Base-by-base conservation (phyloP, 2,797 vertebrate species). In the Myripristis jacobus region DNA sequence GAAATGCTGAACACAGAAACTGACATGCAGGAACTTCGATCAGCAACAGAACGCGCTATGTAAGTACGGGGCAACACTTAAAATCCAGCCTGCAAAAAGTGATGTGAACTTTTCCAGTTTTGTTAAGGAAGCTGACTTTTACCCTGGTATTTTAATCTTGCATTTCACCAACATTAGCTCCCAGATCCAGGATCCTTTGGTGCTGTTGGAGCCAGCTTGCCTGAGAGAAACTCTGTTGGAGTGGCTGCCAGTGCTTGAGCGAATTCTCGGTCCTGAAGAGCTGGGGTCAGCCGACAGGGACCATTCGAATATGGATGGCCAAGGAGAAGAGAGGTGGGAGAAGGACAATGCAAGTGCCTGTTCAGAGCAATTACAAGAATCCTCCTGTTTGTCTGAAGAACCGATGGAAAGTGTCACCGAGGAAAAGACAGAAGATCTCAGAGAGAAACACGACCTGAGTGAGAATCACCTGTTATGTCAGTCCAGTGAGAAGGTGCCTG, bases 121-220 rank as follows among this genome's bases (percentile, higher is more conserved):
- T 41, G 15, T 52, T 9, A 22, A 1, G 34, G 7, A 16, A 51
- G 47, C 34, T 12, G 15, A 46, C 9, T 12, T 6, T 0, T 12
- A 7, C 18, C 15, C 3, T 46, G 2, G 0, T 31, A 34, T 59
- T 61, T 4, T 24, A 24, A 1, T 27, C n/a, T 58, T 58, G 21
- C n/a, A 22, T 64, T 31, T 78, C 67, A 11, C 25, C 2, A 7
- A 58, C 15, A 75, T 27, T 87, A 99, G 97, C 77, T 89, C 85
- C 50, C 95, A 94, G 87, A 95, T 97, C 18, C 95, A 96, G 82
- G 96, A 99, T 83, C 96, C 96, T 18, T 75, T 94, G 80, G 90
- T 97, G 84, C 92, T 98, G 19, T 94, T 99, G 74, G 95, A 98
- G 82, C 93, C 95, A 1, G 74, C 71, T 9, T 81, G 76, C 76